Conservation (phyloP, 2,113 vertebrate species). For the Crotalus tigris region DNA sequence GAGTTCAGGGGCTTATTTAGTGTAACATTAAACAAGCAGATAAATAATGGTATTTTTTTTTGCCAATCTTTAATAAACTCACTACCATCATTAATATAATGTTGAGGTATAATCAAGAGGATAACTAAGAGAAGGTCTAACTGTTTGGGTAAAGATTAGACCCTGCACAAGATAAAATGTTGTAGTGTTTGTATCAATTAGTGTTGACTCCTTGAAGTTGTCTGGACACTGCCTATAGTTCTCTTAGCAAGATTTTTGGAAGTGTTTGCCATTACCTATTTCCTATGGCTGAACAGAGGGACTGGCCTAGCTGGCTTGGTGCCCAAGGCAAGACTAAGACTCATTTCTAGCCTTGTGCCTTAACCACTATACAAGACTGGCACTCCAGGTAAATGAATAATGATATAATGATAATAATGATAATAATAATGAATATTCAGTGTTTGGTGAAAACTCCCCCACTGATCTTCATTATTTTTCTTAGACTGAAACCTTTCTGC, state of each 20-base stretch:
- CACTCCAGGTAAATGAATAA: background rate
- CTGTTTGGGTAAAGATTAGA: background rate
- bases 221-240: background rate
- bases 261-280: background rate
- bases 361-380: background rate
- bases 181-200: background rate
- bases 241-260: background rate
- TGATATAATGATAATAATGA: no score
- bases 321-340: background rate
- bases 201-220: background rate
- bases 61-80: no score
- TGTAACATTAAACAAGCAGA: no score
- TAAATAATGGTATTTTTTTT: no score
- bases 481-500: background rate
- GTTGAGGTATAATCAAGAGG: background rate
- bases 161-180: background rate
- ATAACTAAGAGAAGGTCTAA: background rate
- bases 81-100: background rate
- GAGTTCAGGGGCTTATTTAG: no score
- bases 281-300: background rate
- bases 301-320: background rate
- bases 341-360: background rate
- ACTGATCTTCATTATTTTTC: background rate
- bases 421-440: background rate
- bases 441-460: background rate